A percentile compares a stretch with the other conserved stretches of the same genome.
These are phyloP conservation scores for Zhengitettix transpicula DNA, from an alignment of 2,888 invertebrate species.

Conservation along the genomic window DNA sequence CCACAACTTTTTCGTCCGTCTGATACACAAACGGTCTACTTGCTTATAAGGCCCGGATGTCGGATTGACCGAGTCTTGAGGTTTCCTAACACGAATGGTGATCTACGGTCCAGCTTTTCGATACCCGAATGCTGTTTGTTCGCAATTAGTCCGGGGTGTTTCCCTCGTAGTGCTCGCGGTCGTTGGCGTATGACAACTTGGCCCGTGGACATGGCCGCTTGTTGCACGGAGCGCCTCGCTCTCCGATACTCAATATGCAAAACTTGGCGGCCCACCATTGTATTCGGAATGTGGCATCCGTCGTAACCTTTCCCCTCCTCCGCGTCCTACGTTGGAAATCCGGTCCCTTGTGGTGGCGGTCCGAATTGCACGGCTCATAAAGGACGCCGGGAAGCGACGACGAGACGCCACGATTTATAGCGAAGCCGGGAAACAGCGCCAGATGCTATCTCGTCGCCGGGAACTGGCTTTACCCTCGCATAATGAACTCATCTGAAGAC, in stretches of 20 bases:
- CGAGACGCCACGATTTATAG: not conserved
- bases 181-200: too few relatives aligned
- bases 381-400: not conserved
- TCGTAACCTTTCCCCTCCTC: not conserved
- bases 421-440: not conserved
- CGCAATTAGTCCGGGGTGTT: too few relatives aligned
- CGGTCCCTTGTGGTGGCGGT: not conserved
- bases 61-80: too few relatives aligned
- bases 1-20: too few relatives aligned
- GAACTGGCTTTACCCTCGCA: not conserved
- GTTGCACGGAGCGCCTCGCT: too few relatives aligned
- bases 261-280: not conserved
- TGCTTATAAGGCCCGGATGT: too few relatives aligned
- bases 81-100: too few relatives aligned
- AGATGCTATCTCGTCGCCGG: not conserved
- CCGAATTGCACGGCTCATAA: not conserved
- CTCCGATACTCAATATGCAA: not conserved
- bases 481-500: not conserved
- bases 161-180: too few relatives aligned
- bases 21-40: too few relatives aligned
- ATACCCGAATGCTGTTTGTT: too few relatives aligned
- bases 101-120: too few relatives aligned
- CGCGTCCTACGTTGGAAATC: not conserved
- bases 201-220: too few relatives aligned
- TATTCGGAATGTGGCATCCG: not conserved